Base-by-base conservation (phyloP, 1,140 invertebrate genomes). In the Stegodyphus dumicola region DNA sequence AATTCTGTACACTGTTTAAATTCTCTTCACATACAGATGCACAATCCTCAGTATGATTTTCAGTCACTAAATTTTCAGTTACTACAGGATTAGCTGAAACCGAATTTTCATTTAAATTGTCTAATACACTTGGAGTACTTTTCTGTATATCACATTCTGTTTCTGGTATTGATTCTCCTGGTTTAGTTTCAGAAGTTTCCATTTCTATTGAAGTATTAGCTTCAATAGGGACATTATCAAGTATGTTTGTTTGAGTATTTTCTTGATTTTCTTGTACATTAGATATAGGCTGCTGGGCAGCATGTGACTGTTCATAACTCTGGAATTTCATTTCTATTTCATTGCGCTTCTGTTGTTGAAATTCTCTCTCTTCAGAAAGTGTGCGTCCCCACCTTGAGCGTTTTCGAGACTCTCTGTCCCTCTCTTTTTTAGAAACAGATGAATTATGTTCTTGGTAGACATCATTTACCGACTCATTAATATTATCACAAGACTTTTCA, bases 321-420 rank as follows among this genome's bases (percentile, higher is more conserved):
- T 85, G 81, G 64, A 85, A 85, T 51, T 85, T 85, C 66, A 79
- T 69, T 66, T 83, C 80, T 11, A 83, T 83, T 77, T 85, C 81
- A 64, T 60, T 56, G 6, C 53, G 51, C 48, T 60, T 85, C 33
- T 86, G 75, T 13, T 86, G 51, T 7, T 86, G 84, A 54, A 86
- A 71, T 86, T 86, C 84, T 65, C 84, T 49, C 52, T 86, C 84
- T 73, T 86, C 84, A 5, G 84, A 86, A 51, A 86, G 66, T 2
- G 84, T 86, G 4, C 84, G 66, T 9, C 84, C 84, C 84, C 84
- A 86, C 0, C 84, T 51, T 18, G 84, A 86, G 1, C 75, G n/a
- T n/a, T 74, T 77, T n/a, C 76, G 17, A 13, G 75, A 51, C n/a
- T 86, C 84, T 33, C 75, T 60, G 7, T 83, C 73, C 64, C 51